A percentile compares a stretch with the other conserved stretches of the same genome.
Evolutionary conservation across 2,797 vertebrate species (phyloP).

Genomic region (Schizopygopsis pylzovi): DNA sequence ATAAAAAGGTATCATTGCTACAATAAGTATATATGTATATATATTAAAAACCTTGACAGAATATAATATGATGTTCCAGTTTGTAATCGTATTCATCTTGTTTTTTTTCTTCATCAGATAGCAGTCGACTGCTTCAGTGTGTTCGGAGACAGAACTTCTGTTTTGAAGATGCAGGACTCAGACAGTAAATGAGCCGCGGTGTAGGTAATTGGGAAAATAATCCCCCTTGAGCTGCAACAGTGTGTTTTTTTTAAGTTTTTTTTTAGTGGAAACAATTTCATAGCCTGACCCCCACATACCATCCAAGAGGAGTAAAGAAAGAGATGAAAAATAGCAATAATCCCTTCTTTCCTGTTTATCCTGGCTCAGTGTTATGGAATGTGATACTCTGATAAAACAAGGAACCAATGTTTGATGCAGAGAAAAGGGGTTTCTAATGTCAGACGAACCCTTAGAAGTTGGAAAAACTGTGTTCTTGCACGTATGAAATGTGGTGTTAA

Average conservation of each 20-base stretch:
- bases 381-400: conserved; percentile 56
- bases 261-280: conserved; percentile 75
- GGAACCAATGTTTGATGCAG: conserved; percentile 28
- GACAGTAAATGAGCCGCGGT: conserved; percentile 77
- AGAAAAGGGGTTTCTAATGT: conserved; percentile 14
- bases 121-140: conserved; percentile 62
- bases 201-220: conserved; percentile 76
- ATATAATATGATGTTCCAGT: background rate
- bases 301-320: conserved; percentile 64
- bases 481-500: conserved; percentile 9
- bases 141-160: conserved; percentile 76
- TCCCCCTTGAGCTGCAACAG: conserved; percentile 70
- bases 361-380: conserved; percentile 68
- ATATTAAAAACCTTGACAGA: background rate
- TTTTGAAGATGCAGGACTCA: conserved; percentile 72
- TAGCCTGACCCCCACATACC: conserved; percentile 68
- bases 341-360: conserved; percentile 71
- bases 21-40: background rate
- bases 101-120: conserved; percentile 6
- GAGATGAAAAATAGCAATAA: conserved; percentile 72
- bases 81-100: background rate
- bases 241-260: conserved; percentile 33
- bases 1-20: background rate
- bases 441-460: conserved; percentile 38
- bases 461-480: background rate